Evolutionary conservation across 1,140 invertebrate genomes (phyloP), one percentile per base, ranked within the genome.

Genomic region (Bombus turneri): DNA sequence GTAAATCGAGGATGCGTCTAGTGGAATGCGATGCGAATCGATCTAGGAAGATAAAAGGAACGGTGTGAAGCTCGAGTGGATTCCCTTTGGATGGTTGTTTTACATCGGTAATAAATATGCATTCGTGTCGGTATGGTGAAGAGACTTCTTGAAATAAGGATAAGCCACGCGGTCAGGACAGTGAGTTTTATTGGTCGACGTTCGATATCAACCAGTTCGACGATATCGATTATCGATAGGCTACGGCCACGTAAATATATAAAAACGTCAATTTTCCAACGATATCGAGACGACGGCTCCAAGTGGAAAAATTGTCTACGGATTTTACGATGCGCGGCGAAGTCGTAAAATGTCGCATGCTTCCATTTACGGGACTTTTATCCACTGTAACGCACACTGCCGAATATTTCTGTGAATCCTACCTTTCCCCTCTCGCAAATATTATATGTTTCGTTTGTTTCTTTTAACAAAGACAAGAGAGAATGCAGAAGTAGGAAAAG

Each of bases 81-180:
- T 69, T 34, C 64, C 47, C 31, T 64, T 37, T 41, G 86, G n/a
- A 57, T 39, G 83, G 76, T 85, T 66, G 66, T 66, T 85, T 81
- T 81, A 66, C 72, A 43, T 64, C n/a, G 62, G 15, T 47, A 37
- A 88, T 88, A 88, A 88, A 88, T 88, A 88, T 88, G 82, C 83
- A 88, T 88, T 72, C 41, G 41, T 62, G 15, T 37, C 15, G 18
- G 31, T 31, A 43, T 15, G 31, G 0, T 13, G 43, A 37, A 22
- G 34, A 34, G 82, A 39, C 28, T 43, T 59, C n/a, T 59, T 34
- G 39, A 79, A 84, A 79, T 69, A 79, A 59, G 73, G 13, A 47
- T n/a, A 68, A 43, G 28, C 15, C 43, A n/a, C 41, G 9, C 28
- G 71, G 71, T 12, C 25, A n/a, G 25, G 37, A 68, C 18, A n/a